Evolutionary conservation across 2,113 vertebrate genomes (phyloP).

Genomic region (Phyllostomus discolor): DNA sequence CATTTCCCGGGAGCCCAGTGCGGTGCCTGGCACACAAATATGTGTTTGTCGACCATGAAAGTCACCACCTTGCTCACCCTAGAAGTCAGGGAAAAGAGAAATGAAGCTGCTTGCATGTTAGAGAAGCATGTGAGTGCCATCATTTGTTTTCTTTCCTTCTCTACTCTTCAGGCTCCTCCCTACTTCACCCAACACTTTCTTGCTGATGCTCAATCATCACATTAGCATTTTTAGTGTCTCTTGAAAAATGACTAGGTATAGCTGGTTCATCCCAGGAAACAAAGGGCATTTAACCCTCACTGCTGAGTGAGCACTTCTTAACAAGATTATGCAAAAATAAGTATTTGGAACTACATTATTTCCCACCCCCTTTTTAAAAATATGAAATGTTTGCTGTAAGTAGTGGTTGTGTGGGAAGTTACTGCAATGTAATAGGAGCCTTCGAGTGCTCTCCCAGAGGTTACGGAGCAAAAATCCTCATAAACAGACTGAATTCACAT

Average conservation of each 20-base stretch:
- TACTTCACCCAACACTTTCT: conserved; percentile 27
- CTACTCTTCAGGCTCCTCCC: background rate
- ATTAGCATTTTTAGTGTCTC: conserved; percentile 69
- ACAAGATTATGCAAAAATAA: background rate
- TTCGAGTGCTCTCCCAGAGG: background rate
- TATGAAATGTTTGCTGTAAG: background rate
- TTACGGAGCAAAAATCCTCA: background rate
- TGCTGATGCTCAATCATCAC: conserved; percentile 71
- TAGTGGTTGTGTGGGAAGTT: background rate
- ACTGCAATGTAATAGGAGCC: background rate
- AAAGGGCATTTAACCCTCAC: background rate
- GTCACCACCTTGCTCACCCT: background rate
- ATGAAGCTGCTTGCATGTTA: background rate
- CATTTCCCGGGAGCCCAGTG: background rate
- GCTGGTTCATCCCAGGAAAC: background rate
- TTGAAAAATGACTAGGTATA: conserved; percentile 66
- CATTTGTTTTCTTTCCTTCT: conserved; percentile 25
- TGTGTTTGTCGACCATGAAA: background rate
- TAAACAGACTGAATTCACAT: background rate
- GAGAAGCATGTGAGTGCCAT: conserved; percentile 52
- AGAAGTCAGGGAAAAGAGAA: background rate
- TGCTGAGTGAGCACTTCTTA: conserved; percentile 28
- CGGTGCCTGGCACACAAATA: background rate
- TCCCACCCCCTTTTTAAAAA: background rate
- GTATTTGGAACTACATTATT: background rate